Evolutionary conservation across 2,797 vertebrate species (phyloP).

Genomic region (Microctenopoma stevenorrisi): DNA sequence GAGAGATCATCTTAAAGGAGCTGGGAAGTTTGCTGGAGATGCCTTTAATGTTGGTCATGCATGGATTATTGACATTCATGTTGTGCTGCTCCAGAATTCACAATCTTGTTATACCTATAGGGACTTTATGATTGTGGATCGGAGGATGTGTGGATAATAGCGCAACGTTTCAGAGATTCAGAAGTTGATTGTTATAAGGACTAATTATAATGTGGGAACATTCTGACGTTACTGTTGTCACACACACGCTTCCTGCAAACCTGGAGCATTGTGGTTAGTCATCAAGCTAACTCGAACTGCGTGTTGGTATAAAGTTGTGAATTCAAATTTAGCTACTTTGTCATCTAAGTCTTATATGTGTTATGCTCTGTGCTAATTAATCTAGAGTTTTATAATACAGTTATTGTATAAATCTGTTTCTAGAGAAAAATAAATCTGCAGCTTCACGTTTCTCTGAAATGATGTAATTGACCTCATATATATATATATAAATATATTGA

Average conservation of each 20-base stretch:
- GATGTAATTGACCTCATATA: too few relatives aligned
- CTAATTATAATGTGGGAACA: constrained; percentile 23
- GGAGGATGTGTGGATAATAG: constrained; percentile 26
- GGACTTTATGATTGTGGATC: neutral
- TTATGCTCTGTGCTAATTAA: too few relatives aligned
- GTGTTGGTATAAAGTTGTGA: neutral
- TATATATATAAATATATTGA: too few relatives aligned
- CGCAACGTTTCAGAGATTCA: constrained; percentile 8
- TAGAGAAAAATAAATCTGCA: too few relatives aligned
- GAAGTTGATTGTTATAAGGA: constrained; percentile 21
- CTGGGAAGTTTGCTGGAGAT: constrained; percentile 40
- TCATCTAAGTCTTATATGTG: neutral
- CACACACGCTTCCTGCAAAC: constrained; percentile 23
- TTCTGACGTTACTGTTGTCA: constrained; percentile 8
- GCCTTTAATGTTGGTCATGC: constrained; percentile 43
- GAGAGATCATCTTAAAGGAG: constrained; percentile 41
- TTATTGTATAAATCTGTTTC: too few relatives aligned
- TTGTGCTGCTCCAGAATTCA: constrained; percentile 24
- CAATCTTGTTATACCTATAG: constrained; percentile 15
- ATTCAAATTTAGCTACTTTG: constrained; percentile 2
- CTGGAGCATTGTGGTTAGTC: constrained; percentile 26
- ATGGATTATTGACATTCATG: constrained; percentile 45
- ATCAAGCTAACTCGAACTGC: neutral
- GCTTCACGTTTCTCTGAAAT: too few relatives aligned
- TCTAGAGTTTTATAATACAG: too few relatives aligned